phyloP scores from a whole-genome alignment of 2,797 vertebrate species.

The Dermochelys coriacea region DNA sequence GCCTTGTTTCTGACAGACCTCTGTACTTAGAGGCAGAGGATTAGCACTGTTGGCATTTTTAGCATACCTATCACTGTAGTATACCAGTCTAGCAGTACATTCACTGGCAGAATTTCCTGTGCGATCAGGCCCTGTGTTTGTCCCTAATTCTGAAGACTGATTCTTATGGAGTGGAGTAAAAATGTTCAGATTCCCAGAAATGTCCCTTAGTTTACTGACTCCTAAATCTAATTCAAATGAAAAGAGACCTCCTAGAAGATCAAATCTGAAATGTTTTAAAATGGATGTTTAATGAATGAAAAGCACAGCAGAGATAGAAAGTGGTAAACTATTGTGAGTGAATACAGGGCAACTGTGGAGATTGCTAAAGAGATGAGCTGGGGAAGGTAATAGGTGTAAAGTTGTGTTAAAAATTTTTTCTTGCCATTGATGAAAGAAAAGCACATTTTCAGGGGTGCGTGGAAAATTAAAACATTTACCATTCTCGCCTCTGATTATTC shows the following conservation, averaged over 20 bases:
- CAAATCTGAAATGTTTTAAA: not conserved
- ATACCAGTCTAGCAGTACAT: not conserved
- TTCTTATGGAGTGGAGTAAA: not conserved
- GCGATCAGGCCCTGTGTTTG: not conserved
- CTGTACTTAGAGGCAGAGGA: not conserved
- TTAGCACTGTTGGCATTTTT: accelerated
- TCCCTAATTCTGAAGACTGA: not conserved
- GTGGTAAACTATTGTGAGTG: not conserved
- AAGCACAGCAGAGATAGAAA: not conserved
- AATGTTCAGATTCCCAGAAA: not conserved
- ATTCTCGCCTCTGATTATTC: not conserved
- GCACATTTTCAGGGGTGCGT: accelerated
- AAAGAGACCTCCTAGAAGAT: not conserved
- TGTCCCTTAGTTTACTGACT: not conserved
- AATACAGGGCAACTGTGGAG: not conserved
- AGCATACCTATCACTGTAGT: accelerated
- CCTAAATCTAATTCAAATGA: not conserved
- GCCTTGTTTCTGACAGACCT: not conserved
- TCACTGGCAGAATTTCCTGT: not conserved
- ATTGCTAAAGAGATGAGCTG: not conserved
- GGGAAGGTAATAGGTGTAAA: not conserved
- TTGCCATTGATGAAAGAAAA: not conserved
- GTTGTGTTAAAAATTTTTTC: not conserved
- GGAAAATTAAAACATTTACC: not conserved
- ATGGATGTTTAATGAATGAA: not conserved